Conservation (phyloP, 2,113 vertebrate genomes). For the Takifugu flavidus region DNA sequence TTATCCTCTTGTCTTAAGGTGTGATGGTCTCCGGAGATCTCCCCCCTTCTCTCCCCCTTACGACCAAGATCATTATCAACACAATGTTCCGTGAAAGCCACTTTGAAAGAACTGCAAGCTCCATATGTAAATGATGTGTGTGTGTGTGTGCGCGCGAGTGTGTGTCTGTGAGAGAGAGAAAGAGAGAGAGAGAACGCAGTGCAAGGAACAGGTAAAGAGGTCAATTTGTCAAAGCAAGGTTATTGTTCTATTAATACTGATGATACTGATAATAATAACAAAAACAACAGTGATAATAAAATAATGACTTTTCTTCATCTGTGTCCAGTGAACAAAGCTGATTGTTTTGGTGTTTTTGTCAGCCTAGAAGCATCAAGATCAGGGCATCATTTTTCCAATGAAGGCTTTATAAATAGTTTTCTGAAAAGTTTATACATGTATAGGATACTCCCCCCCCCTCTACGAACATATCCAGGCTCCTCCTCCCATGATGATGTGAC, state of each 20-base stretch:
- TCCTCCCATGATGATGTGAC: slow-evolving; percentile 73
- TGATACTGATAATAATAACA: too few species aligned
- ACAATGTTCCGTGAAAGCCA: slow-evolving; percentile 75
- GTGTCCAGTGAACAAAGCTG: too few species aligned
- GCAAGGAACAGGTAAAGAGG: slow-evolving; percentile 61
- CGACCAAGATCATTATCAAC: slow-evolving; percentile 73
- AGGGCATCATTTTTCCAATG: slow-evolving; percentile 38
- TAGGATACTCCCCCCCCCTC: slow-evolving; percentile 58
- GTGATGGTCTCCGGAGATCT: slow-evolving; percentile 74
- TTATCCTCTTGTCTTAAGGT: slow-evolving; percentile 73
- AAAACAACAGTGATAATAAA: too few species aligned
- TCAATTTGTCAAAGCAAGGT: slow-evolving; percentile 67
- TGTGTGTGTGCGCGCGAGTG: slow-evolving; percentile 31
- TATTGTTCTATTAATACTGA: slow-evolving; percentile 12
- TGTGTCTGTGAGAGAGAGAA: not conserved
- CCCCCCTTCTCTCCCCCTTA: slow-evolving; percentile 56
- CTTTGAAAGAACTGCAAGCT: slow-evolving; percentile 71
- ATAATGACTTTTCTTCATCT: too few species aligned
- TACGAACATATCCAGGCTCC: slow-evolving; percentile 62
- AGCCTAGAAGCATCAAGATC: slow-evolving; percentile 35
- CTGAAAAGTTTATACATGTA: slow-evolving; percentile 56
- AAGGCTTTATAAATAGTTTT: slow-evolving; percentile 63
- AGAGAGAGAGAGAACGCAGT: slow-evolving; percentile 21
- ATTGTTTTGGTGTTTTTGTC: too few species aligned
- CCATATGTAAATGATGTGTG: slow-evolving; percentile 71